Percentiles rank a stretch among this genome's conserved stretches.
These are phyloP conservation scores for Proterorhinus semilunaris DNA, from an alignment of 2,113 vertebrate genomes.

Conservation along the genomic window DNA sequence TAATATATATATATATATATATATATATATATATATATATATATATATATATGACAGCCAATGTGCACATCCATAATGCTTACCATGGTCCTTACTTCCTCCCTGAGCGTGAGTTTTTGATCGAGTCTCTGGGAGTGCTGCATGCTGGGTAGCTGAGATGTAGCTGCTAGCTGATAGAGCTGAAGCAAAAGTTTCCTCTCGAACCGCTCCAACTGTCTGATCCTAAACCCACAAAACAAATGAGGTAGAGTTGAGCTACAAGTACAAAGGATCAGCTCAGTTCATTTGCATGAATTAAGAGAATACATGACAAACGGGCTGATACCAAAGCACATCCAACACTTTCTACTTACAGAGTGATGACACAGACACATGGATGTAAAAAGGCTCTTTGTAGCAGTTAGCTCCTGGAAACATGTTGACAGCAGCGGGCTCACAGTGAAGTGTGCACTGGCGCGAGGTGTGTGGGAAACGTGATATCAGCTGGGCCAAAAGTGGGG, in stretches of 20 bases:
- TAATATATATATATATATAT: no score
- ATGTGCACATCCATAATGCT: neutral
- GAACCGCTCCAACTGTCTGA: conserved; percentile 70
- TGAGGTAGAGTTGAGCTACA: conserved; percentile 1
- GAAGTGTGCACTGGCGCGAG: conserved; percentile 27
- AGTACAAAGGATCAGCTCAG: neutral
- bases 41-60: neutral
- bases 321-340: neutral
- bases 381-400: neutral
- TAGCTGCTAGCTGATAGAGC: conserved; percentile 45
- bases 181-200: conserved; percentile 63
- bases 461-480: conserved; percentile 55
- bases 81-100: conserved; percentile 71
- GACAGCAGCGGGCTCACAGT: conserved; percentile 17
- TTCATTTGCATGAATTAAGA: conserved; percentile 11
- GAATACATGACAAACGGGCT: neutral
- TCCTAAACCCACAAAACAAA: conserved; percentile 45
- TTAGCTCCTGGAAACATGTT: conserved; percentile 12
- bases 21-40: no score
- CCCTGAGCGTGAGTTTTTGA: conserved; percentile 72
- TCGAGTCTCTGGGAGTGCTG: conserved; percentile 70
- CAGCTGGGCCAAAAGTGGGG: conserved; percentile 47
- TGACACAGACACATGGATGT: conserved; percentile 5
- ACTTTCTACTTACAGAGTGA: conserved; percentile 3
- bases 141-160: conserved; percentile 42